Percentiles rank a stretch among this genome's conserved stretches.
These are phyloP conservation scores for Cataglyphis altisquamis DNA, from an alignment of 2,888 invertebrate species.

Conservation along the genomic window DNA sequence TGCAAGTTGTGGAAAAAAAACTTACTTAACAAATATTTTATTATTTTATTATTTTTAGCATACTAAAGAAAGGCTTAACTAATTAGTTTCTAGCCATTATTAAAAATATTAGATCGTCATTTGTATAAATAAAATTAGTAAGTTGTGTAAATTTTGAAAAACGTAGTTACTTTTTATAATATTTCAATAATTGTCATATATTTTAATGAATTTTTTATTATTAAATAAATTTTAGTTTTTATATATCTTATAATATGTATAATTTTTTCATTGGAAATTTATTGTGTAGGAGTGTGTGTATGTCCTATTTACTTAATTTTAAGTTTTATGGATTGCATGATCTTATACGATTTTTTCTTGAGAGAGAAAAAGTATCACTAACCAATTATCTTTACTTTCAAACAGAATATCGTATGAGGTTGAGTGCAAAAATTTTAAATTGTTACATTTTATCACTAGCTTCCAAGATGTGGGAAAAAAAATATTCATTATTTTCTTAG, in stretches of 20 bases:
- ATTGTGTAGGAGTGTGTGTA: not conserved
- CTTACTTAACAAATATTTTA: not conserved
- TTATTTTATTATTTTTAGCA: not conserved
- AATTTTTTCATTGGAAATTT: not conserved
- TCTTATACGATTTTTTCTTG: not conserved
- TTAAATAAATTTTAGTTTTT: not conserved
- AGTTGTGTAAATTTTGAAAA: not conserved
- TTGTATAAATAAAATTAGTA: conserved; percentile 6
- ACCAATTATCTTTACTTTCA: not conserved
- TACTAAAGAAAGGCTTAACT: not conserved
- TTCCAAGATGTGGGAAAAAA: not conserved
- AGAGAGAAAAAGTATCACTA: not conserved
- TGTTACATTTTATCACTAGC: not conserved
- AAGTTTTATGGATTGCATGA: not conserved
- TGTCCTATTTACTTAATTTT: not conserved
- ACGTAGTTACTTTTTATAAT: not conserved
- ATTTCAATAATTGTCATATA: not conserved
- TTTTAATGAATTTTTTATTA: not conserved
- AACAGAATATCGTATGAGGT: too few species aligned
- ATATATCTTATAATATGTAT: not conserved
- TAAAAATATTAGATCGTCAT: not conserved
- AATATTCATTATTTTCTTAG: not conserved
- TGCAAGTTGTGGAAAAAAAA: not conserved
- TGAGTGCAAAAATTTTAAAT: not conserved
- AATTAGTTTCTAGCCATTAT: not conserved